phyloP scores from a whole-genome alignment of 2,797 vertebrate genomes.

The Phylloscopus collybita region DNA sequence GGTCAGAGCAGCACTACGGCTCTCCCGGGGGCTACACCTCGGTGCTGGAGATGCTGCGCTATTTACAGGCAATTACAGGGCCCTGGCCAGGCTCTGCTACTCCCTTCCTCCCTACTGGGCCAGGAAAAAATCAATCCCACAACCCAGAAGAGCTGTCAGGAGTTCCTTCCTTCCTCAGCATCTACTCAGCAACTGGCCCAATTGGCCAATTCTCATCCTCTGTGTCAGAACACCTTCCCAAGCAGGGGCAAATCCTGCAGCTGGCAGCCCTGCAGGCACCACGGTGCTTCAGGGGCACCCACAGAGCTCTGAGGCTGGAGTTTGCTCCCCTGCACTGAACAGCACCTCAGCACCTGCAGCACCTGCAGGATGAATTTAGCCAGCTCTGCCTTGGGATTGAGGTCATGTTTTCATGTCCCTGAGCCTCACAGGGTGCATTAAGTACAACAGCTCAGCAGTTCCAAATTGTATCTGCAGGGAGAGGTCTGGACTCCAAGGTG shows the following conservation, averaged over 20 bases:
- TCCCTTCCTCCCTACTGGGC: neutral
- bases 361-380: neutral
- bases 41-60: neutral
- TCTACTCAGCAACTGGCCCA: neutral
- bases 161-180: slow-evolving; percentile 15
- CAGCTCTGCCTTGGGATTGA: neutral
- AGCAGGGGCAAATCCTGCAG: neutral
- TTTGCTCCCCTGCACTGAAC: neutral
- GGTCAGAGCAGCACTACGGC: neutral
- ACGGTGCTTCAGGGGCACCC: neutral
- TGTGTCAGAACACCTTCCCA: neutral
- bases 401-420: neutral
- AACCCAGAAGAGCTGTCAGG: neutral
- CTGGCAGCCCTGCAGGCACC: neutral
- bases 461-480: neutral
- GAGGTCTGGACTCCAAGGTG: neutral
- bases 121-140: accelerated
- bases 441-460: neutral
- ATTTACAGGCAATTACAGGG: neutral
- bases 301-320: neutral
- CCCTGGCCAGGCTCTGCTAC: neutral
- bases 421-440: neutral
- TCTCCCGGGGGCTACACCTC: neutral
- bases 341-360: neutral
- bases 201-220: neutral